Conservation (phyloP, 1,140 invertebrate species). For the Bicyclus anynana region DNA sequence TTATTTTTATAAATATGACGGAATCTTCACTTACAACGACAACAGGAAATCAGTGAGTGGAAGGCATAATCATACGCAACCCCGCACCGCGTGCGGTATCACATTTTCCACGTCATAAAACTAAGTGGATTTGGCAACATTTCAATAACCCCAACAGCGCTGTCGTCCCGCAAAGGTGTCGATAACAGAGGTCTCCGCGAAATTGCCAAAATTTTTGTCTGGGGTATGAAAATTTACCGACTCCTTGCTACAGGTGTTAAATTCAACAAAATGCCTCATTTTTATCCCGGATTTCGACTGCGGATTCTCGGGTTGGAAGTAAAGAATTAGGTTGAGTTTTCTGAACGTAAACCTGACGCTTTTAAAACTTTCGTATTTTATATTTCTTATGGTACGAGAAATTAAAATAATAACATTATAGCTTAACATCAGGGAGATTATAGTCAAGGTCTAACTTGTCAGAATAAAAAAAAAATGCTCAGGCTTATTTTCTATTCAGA, state of each 20-base stretch:
- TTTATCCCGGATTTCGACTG: too few species aligned
- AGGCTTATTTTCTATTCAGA: too few species aligned
- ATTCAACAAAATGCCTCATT: too few species aligned
- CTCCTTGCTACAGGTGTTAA: not conserved
- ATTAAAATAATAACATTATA: too few species aligned
- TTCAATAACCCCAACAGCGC: slow-evolving; percentile 35
- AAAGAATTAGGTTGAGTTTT: too few species aligned
- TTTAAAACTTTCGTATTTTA: too few species aligned
- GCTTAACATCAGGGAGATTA: too few species aligned
- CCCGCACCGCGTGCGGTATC: slow-evolving; percentile 39
- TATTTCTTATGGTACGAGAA: too few species aligned
- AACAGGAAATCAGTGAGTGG: slow-evolving; percentile 30
- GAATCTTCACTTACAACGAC: slow-evolving; percentile 14
- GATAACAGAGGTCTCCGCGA: not conserved
- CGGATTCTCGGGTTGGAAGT: too few species aligned
- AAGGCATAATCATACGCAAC: slow-evolving; percentile 30
- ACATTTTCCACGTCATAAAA: slow-evolving; percentile 68
- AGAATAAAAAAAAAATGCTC: too few species aligned
- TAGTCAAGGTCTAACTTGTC: too few species aligned
- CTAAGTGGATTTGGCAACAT: slow-evolving; percentile 68
- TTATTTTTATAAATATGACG: not conserved
- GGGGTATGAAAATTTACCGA: not conserved
- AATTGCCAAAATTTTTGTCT: slow-evolving; percentile 12
- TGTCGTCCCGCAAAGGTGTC: slow-evolving; percentile 15
- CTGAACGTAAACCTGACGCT: too few species aligned